Conservation (phyloP, 1,140 invertebrate genomes). For the Eubasilissa regina region DNA sequence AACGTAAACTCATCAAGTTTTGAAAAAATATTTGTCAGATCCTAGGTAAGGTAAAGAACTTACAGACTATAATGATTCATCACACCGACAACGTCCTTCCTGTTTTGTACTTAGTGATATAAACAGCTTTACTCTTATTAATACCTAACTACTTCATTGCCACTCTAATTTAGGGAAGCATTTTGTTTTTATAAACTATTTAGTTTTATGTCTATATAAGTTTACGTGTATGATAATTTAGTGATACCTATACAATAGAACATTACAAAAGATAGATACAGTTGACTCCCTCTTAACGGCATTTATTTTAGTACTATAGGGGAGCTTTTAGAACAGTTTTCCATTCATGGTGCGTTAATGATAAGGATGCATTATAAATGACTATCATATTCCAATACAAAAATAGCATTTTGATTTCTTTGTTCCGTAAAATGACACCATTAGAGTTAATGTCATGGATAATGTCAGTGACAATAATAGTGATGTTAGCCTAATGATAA, state of each 20-base stretch:
- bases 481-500: too few species aligned
- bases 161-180: constrained; percentile 54
- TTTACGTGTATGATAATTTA: constrained; percentile 48
- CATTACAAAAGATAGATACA: constrained; percentile 53
- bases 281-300: not conserved
- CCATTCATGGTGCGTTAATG: too few species aligned
- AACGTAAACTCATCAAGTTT: constrained; percentile 15
- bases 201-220: constrained; percentile 42
- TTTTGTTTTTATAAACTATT: constrained; percentile 47
- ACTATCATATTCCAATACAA: too few species aligned
- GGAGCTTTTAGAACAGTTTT: too few species aligned
- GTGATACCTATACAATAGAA: constrained; percentile 48
- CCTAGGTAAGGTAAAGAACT: constrained; percentile 22
- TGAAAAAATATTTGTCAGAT: constrained; percentile 40
- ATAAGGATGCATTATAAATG: too few species aligned
- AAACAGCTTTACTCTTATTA: constrained; percentile 54
- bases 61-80: constrained; percentile 8
- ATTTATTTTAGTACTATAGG: not conserved
- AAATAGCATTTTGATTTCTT: too few species aligned
- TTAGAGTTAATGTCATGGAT: too few species aligned
- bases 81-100: not conserved
- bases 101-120: constrained; percentile 60
- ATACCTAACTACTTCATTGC: constrained; percentile 52
- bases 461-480: too few species aligned
- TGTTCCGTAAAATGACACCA: too few species aligned